These are phyloP conservation scores for Phocoena sinus DNA, from an alignment of 2,113 vertebrate genomes.

Conservation along the genomic window DNA sequence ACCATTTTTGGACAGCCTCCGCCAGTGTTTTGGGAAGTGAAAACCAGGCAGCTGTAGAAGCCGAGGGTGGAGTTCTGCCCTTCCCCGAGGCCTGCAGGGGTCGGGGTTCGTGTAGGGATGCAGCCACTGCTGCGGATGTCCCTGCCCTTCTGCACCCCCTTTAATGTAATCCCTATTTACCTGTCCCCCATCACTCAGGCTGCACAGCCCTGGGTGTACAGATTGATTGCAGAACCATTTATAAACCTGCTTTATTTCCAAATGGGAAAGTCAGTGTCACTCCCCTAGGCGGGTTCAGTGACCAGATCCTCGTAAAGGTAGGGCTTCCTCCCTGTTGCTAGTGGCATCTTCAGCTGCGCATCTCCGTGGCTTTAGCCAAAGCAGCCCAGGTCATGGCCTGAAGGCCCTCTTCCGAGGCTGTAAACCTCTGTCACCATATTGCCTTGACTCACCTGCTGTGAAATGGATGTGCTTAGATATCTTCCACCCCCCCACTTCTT, in stretches of 20 bases:
- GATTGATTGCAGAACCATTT: constrained; percentile 71
- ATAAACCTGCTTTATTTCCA: constrained; percentile 77
- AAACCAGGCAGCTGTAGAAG: neutral
- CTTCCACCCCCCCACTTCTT: neutral
- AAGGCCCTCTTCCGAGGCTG: neutral
- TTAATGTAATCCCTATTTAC: constrained; percentile 65
- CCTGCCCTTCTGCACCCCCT: constrained; percentile 47
- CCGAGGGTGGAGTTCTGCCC: neutral
- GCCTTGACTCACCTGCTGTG: neutral
- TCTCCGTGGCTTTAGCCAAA: constrained; percentile 64
- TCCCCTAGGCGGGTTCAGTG: constrained; percentile 76
- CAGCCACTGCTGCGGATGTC: neutral
- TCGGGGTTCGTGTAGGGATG: neutral
- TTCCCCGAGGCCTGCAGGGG: neutral
- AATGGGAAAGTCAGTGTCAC: constrained; percentile 77
- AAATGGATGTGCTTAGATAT: neutral
- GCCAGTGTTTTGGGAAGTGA: neutral
- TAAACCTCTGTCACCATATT: neutral
- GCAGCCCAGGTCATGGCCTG: neutral
- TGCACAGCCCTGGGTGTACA: constrained; percentile 41
- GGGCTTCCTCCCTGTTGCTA: constrained; percentile 67
- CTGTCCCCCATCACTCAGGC: constrained; percentile 31
- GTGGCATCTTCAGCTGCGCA: constrained; percentile 58
- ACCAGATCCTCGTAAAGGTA: constrained; percentile 72
- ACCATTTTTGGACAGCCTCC: neutral